phyloP scores from a whole-genome alignment of 2,888 invertebrate genomes.

The Rhodophaea formosa region DNA sequence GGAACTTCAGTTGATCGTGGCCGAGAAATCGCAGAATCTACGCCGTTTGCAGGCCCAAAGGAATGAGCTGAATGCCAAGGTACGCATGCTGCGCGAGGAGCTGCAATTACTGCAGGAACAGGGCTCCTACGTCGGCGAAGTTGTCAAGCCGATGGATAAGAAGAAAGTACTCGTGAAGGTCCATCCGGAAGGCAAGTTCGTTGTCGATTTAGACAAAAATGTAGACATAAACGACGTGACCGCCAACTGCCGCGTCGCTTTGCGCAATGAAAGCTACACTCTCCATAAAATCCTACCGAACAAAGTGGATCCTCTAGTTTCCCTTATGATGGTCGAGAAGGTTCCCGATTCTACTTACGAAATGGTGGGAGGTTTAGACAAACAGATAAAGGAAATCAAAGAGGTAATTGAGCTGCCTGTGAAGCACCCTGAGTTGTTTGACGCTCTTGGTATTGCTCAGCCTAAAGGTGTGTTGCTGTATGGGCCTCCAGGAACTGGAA shows the following conservation, averaged over 20 bases:
- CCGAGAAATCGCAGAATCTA: slow-evolving; percentile 98
- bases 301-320: slow-evolving; percentile 99
- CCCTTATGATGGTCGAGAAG: slow-evolving; percentile 99
- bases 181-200: slow-evolving; percentile 99
- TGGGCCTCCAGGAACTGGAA: slow-evolving; percentile 97
- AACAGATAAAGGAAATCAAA: slow-evolving; percentile 99
- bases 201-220: slow-evolving; percentile 99
- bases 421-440: slow-evolving; percentile 99
- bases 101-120: slow-evolving; percentile 97
- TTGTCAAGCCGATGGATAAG: slow-evolving; percentile 99
- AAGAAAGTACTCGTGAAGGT: slow-evolving; percentile 99
- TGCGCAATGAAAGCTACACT: slow-evolving; percentile 99
- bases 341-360: slow-evolving; percentile 99
- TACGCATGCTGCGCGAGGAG: slow-evolving; percentile 98
- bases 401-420: slow-evolving; percentile 99
- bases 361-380: slow-evolving; percentile 99
- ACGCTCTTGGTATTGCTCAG: slow-evolving; percentile 98
- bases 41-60: slow-evolving; percentile 98
- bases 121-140: slow-evolving; percentile 99
- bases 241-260: slow-evolving; percentile 97
- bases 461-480: slow-evolving; percentile 98
- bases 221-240: slow-evolving; percentile 99
- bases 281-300: slow-evolving; percentile 99
- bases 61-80: slow-evolving; percentile 99
- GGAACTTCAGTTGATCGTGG: slow-evolving; percentile 96